phyloP scores from a whole-genome alignment of 2,888 invertebrate genomes.

The Nysson spinosus region DNA sequence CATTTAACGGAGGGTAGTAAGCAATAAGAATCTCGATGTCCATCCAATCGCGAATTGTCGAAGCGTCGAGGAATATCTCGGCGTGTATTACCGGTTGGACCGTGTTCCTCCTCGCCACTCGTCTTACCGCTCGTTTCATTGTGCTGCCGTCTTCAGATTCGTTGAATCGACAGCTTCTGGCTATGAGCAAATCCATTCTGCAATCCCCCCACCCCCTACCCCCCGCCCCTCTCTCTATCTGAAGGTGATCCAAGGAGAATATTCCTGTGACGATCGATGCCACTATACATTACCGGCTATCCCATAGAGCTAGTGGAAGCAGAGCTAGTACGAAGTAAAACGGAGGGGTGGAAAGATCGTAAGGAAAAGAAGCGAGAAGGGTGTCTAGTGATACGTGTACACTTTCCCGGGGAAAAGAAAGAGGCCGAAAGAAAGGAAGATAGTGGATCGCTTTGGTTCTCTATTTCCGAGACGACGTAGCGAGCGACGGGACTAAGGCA shows the following conservation, averaged over 20 bases:
- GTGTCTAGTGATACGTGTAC: background rate
- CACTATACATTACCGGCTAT: constrained; percentile 26
- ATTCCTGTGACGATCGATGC: constrained; percentile 35
- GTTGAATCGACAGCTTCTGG: constrained; percentile 22
- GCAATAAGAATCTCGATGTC: constrained; percentile 13
- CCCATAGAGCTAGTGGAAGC: constrained; percentile 22
- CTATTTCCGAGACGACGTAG: constrained; percentile 40
- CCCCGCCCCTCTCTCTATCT: constrained; percentile 20
- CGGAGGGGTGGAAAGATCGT: no score
- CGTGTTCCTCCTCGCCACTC: constrained; percentile 21
- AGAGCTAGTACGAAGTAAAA: constrained; percentile 5
- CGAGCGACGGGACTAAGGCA: constrained; percentile 56
- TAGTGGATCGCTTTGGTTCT: constrained; percentile 43
- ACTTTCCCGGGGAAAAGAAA: constrained; percentile 12
- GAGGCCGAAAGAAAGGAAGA: constrained; percentile 28
- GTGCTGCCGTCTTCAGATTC: constrained; percentile 7
- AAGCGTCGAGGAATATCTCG: constrained; percentile 18
- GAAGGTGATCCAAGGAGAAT: constrained; percentile 31
- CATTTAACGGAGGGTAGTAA: background rate
- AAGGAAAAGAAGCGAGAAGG: no score
- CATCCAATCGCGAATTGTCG: constrained; percentile 18
- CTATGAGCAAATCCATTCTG: constrained; percentile 11
- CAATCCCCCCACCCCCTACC: no score
- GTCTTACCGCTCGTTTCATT: constrained; percentile 12
- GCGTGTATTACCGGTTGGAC: constrained; percentile 21